Conservation (phyloP, 2,797 vertebrate species). For the Mallotus villosus region DNA sequence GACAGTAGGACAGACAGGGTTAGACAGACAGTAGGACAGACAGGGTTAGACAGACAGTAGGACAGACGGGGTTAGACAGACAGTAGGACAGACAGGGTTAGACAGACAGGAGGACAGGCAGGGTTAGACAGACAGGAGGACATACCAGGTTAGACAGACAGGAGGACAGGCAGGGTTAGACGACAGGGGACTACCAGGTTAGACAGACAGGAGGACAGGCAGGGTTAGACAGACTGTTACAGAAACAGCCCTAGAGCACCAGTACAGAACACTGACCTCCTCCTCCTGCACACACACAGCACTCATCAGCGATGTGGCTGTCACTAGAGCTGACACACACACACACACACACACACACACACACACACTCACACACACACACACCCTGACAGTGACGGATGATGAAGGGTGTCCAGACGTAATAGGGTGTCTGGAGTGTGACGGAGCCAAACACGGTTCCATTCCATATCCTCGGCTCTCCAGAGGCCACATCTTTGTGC, state of each 20-base stretch:
- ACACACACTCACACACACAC: not conserved
- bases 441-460: not conserved
- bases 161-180: not conserved
- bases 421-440: constrained; percentile 6
- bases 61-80: not conserved
- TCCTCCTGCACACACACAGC: no score
- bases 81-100: not conserved
- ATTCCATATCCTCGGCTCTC: not conserved
- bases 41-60: not conserved
- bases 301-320: not conserved
- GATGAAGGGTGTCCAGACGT: not conserved
- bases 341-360: not conserved
- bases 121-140: no score
- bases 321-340: not conserved
- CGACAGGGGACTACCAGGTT: not conserved
- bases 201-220: no score
- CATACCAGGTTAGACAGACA: not conserved
- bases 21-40: not conserved
- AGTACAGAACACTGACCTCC: not conserved
- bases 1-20: not conserved
- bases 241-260: not conserved
- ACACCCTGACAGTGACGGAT: not conserved
- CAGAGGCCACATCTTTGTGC: not conserved
- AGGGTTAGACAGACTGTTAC: no score
- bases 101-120: no score